Base-by-base conservation (phyloP, 2,888 invertebrate genomes). In the Drosophila limbata region DNA sequence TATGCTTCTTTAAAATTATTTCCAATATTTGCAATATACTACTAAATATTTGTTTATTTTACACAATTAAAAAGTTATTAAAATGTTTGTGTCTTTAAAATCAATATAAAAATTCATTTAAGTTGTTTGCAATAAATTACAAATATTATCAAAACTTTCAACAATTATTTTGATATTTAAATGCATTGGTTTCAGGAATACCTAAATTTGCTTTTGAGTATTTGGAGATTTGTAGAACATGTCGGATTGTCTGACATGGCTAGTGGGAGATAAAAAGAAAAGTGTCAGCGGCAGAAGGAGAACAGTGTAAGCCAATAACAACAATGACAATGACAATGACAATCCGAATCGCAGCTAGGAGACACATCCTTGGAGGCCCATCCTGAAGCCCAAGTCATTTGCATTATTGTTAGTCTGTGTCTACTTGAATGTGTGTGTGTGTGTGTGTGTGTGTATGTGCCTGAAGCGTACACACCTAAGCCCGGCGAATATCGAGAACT, bases 351-450 rank as follows among this genome's bases (percentile, higher is more conserved):
- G 17, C 59, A 19, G 17, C 52, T 48, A 53, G 53, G 17, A 67
- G 65, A 42, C 52, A 59, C 44, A 66, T 69, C 56, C 80, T 77
- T 69, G 63, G 55, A 79, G 64, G 57, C 53, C 59, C 72, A 79
- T 69, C 73, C 82, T 81, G 75, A 84, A 81, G 84, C 73, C 61
- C 77, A 82, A 87, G 78, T 78, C 88, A 89, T 86, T 89, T 89
- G 88, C 89, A 89, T 86, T 89, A 89, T 80, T 84, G 71, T 76
- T 68, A 66, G 68, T 39, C 66, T 40, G 21, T 59, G 35, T 52
- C 50, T 48, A 42, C 37, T 63, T 55, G 39, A 51, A 21, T 42
- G 35, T 53, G 55, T 42, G 68, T 31, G 55, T 35, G n/a, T 21
- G 11, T 37, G 10, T 53, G 9, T 53, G 33, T 50, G 25, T 44